Base-by-base conservation (phyloP, 2,797 vertebrate species). In the Orientallactaga sibirica region DNA sequence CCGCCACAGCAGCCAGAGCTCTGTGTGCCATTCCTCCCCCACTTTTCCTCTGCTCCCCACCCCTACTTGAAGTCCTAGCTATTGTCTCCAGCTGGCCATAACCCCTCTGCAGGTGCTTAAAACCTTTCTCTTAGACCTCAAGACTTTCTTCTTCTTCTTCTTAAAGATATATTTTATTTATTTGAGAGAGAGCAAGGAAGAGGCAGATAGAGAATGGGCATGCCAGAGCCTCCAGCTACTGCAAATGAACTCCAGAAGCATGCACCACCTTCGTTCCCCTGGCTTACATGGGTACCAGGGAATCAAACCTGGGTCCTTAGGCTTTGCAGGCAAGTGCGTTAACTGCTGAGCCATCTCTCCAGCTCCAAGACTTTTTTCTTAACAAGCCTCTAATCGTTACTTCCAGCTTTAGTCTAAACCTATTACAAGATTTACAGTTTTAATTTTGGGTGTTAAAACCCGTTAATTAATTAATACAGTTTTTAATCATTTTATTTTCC, bases 401-500 rank as follows among this genome's bases (percentile, higher is more conserved):
- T 78, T 88, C 33, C 12, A 41, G 33, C 71, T 83, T 85, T 73
- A 78, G 86, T 86, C 67, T 86, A 76, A 76, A 67, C 29, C 25
- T 10, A 22, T 88, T 74, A 66, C 18, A 37, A 78, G 79, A 93
- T 86, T 93, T 90, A 84, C 48, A 58, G 76, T 83, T 90, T 94
- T 88, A 95, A 93, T 95, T 95, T 86, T 55, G 68, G 81, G 93
- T 82, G 92, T 94, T 90, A 81, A 94, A 92, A 75, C 77, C 41
- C n/a, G 93, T 92, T 88, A 84, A 91, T 93, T 76, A 93, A 89
- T 93, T 73, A 92, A 78, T 75, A 19, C 25, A 77, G 37, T 87
- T 95, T 95, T 93, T 97, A 93, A 94, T 91, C 86, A 89, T 80
- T 79, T 37, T 85, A 86, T 93, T 93, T 96, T 95, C 68, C 66